Evolutionary conservation across 92 coral and sea anemone genomes (phyloP), one percentile per base, ranked within the genome.

Genomic region (Phenganax marumi): DNA sequence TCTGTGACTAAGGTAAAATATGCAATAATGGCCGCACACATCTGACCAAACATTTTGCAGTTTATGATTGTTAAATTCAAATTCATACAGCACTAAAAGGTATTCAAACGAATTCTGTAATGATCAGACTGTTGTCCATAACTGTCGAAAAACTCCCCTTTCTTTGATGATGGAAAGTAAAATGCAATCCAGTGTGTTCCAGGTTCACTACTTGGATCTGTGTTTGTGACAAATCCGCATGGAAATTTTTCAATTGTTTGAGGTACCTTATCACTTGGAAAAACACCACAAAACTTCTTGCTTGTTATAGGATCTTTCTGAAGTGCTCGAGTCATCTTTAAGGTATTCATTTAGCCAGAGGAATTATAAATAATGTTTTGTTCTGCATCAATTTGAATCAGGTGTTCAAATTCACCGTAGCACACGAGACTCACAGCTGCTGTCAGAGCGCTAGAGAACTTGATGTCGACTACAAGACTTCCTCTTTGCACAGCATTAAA

Each of bases 141-240:
- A 73, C 87, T 82, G 76, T 89, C 65, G 75, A 83, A 86, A 55
- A 89, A 89, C 47, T 89, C 87, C 22, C 87, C 92, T 25, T 86
- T 58, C 26, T 52, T 22, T 19, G 81, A 87, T 46, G 82, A 63
- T 57, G 84, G 63, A 39, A 86, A 81, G 23, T 81, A 86, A 82
- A 86, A 83, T 3, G 86, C 81, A 2, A 76, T 69, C 83, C 62
- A n/a, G n/a, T n/a, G n/a, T n/a, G n/a, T n/a, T n/a, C n/a, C n/a
- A n/a, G n/a, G n/a, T n/a, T n/a, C n/a, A n/a, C n/a, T n/a, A n/a
- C n/a, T n/a, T n/a, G n/a, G n/a, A n/a, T n/a, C n/a, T n/a, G n/a
- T n/a, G n/a, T n/a, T n/a, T n/a, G n/a, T n/a, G n/a, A n/a, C n/a
- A n/a, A n/a, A n/a, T n/a, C n/a, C n/a, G n/a, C n/a, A n/a, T n/a